phyloP scores from a whole-genome alignment of 2,888 invertebrate species.

The Mystacides longicornis region DNA sequence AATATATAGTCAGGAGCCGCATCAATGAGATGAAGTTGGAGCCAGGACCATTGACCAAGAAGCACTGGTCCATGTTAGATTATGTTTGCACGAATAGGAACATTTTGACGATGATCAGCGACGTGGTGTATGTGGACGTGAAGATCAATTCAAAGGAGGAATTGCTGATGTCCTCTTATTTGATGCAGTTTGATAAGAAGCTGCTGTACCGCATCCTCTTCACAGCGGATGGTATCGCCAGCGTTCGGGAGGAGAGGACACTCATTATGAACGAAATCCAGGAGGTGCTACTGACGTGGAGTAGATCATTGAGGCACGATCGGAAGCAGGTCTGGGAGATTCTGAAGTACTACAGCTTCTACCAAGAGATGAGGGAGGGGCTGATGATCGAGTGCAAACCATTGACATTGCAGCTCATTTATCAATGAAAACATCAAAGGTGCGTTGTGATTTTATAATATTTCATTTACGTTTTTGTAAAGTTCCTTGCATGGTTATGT shows the following conservation, averaged over 20 bases:
- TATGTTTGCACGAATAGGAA: neutral
- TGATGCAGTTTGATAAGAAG: neutral
- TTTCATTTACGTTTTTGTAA: too few relatives aligned
- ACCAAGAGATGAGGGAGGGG: neutral
- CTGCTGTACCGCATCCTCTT: neutral
- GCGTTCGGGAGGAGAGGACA: neutral
- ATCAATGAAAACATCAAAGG: too few relatives aligned
- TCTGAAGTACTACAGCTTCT: neutral
- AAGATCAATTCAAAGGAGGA: neutral
- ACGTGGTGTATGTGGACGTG: neutral
- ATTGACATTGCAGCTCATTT: neutral
- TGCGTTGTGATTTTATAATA: too few relatives aligned
- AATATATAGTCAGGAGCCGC: neutral
- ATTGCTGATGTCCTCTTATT: neutral
- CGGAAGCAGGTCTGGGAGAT: too few relatives aligned
- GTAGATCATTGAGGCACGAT: too few relatives aligned
- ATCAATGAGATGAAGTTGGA: neutral
- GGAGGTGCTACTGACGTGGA: neutral
- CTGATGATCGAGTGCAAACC: neutral
- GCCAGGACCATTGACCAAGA: neutral
- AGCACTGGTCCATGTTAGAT: neutral
- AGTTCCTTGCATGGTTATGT: too few relatives aligned
- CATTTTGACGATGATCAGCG: neutral
- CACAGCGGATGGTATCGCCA: neutral
- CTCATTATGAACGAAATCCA: neutral